phyloP scores from a whole-genome alignment of 2,797 vertebrate genomes.

The Pseudotriccus pelzelni region DNA sequence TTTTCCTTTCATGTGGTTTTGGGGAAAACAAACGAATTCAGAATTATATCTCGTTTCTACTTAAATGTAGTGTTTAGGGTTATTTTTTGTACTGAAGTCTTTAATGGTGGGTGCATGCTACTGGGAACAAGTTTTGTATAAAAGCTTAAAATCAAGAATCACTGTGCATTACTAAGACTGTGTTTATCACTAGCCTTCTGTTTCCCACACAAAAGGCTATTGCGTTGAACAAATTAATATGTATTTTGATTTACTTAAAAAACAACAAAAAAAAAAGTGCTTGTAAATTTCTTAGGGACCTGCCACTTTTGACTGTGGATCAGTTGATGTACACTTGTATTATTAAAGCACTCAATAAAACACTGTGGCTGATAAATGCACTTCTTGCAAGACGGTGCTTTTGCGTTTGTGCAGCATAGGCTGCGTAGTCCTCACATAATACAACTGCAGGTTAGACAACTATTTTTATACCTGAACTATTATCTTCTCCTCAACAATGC shows the following conservation, averaged over 20 bases:
- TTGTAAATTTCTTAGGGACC: slow-evolving; percentile 98
- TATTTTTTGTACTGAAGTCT: slow-evolving; percentile 87
- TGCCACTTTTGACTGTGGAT: slow-evolving; percentile 92
- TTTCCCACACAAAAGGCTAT: slow-evolving; percentile 82
- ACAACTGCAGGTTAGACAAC: background rate
- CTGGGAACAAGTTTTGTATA: slow-evolving; percentile 87
- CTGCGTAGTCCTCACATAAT: background rate
- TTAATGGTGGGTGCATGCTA: slow-evolving; percentile 93
- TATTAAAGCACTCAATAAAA: slow-evolving; percentile 99
- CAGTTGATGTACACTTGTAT: slow-evolving; percentile 99
- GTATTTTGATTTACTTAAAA: slow-evolving; percentile 89
- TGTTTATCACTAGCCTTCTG: slow-evolving; percentile 84
- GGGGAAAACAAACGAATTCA: slow-evolving; percentile 84
- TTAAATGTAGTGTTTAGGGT: slow-evolving; percentile 83
- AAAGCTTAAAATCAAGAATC: slow-evolving; percentile 84
- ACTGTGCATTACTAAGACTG: slow-evolving; percentile 86
- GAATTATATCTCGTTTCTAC: slow-evolving; percentile 86
- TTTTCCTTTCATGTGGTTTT: slow-evolving; percentile 83
- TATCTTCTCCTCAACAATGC: background rate
- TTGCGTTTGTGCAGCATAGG: background rate
- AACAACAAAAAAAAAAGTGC: slow-evolving; percentile 75
- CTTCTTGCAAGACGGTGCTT: slow-evolving; percentile 37
- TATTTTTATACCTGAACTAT: slow-evolving; percentile 18
- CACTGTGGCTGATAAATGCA: slow-evolving; percentile 79
- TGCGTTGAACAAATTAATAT: slow-evolving; percentile 89